These are phyloP conservation scores for Ruditapes philippinarum DNA, from an alignment of 1,140 invertebrate species.

Conservation along the genomic window DNA sequence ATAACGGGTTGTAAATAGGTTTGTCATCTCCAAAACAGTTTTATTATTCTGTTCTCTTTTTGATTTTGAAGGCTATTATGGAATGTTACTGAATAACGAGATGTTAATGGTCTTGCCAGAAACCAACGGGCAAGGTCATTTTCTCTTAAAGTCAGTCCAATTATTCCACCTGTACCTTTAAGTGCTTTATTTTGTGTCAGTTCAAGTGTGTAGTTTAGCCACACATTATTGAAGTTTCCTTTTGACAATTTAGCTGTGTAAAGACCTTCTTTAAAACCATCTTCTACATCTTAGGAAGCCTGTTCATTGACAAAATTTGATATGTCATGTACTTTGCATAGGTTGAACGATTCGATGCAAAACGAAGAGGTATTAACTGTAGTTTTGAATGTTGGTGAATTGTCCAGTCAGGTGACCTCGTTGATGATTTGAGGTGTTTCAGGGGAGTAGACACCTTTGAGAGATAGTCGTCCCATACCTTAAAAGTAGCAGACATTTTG, in stretches of 20 bases:
- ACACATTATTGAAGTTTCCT: constrained; percentile 43
- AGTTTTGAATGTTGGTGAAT: background rate
- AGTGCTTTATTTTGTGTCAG: constrained; percentile 53
- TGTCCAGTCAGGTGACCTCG: background rate
- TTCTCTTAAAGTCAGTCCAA: constrained; percentile 43
- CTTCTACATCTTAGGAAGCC: background rate
- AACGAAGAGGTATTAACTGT: background rate
- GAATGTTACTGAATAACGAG: constrained; percentile 39
- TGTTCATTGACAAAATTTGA: background rate
- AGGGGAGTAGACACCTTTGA: background rate
- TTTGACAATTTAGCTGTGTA: constrained; percentile 25
- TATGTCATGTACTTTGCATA: constrained; percentile 27
- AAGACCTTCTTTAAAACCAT: background rate
- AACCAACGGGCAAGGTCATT: constrained; percentile 43
- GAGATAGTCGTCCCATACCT: constrained; percentile 9
- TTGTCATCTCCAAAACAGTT: background rate
- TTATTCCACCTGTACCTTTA: constrained; percentile 57
- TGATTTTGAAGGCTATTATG: background rate
- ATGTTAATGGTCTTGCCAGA: constrained; percentile 28
- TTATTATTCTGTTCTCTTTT: background rate
- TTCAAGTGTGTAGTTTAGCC: constrained; percentile 58
- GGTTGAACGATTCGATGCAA: background rate
- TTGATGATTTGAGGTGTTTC: constrained; percentile 7
- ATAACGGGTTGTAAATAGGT: constrained; percentile 1
- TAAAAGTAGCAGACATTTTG: too few relatives aligned